Conservation (phyloP, 2,797 vertebrate species). For the Lepus oiostolus region DNA sequence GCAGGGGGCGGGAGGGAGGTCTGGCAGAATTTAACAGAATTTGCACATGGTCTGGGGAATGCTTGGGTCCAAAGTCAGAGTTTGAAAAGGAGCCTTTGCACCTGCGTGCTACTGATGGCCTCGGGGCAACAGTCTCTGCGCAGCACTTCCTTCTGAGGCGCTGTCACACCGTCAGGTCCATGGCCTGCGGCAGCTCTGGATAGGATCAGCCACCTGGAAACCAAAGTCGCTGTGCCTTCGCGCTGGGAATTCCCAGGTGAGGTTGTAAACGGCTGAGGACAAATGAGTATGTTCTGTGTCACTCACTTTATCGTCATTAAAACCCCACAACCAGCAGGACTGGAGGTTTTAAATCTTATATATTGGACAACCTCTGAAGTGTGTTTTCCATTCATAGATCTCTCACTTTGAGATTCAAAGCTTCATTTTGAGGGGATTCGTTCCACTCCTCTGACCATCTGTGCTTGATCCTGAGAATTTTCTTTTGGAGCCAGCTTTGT, state of each 20-base stretch:
- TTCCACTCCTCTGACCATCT: slow-evolving; percentile 8
- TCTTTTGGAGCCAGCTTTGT: neutral
- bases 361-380: neutral
- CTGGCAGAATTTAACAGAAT: neutral
- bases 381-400: neutral
- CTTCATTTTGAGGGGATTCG: neutral
- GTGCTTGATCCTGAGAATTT: neutral
- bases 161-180: fast-evolving
- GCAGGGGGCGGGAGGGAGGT: no score
- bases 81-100: slow-evolving; percentile 6
- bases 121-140: neutral
- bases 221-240: neutral
- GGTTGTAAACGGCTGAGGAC: neutral
- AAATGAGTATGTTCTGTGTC: neutral
- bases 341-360: neutral
- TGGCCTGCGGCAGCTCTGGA: slow-evolving; percentile 44
- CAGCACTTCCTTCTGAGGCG: neutral
- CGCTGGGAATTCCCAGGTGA: slow-evolving; percentile 58
- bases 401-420: neutral
- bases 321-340: neutral
- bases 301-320: neutral
- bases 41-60: neutral
- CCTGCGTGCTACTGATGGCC: neutral
- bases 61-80: neutral
- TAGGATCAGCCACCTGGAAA: neutral